Evolutionary conservation across 1,140 invertebrate species (phyloP).

Genomic region (Wiebesia pumilae): DNA sequence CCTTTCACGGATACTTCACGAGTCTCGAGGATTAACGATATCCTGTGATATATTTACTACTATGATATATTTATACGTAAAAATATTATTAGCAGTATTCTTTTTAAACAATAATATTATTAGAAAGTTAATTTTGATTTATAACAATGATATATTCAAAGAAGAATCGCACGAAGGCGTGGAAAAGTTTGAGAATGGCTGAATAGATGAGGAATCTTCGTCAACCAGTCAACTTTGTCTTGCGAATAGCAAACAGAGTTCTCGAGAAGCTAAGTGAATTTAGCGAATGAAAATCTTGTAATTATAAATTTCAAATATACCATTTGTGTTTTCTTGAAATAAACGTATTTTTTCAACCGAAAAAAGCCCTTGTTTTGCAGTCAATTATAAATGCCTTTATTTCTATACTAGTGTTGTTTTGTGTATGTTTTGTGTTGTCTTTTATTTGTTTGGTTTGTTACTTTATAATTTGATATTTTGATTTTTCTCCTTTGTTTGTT

Average conservation of each 20-base stretch:
- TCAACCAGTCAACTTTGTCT: constrained; percentile 39
- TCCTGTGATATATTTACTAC: constrained; percentile 54
- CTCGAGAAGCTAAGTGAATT: constrained; percentile 42
- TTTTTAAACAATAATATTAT: constrained; percentile 31
- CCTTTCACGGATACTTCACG: constrained; percentile 50
- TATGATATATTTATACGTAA: constrained; percentile 44
- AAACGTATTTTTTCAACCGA: constrained; percentile 52
- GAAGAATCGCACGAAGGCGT: constrained; percentile 38
- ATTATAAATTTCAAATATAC: constrained; percentile 36
- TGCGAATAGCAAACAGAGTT: constrained; percentile 45
- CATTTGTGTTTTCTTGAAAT: constrained; percentile 50
- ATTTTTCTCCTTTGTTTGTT: constrained; percentile 10
- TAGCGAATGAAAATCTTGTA: constrained; percentile 45
- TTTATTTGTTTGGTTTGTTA: constrained; percentile 45
- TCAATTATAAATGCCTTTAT: constrained; percentile 40
- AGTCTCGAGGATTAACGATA: constrained; percentile 54
- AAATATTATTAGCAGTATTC: constrained; percentile 45
- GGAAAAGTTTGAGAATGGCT: constrained; percentile 65
- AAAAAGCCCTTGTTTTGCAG: constrained; percentile 50
- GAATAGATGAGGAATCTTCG: constrained; percentile 53
- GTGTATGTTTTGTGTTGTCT: constrained; percentile 19
- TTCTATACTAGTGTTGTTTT: constrained; percentile 34
- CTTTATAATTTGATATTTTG: constrained; percentile 28
- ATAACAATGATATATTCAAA: constrained; percentile 13
- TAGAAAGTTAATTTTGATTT: constrained; percentile 34